These are phyloP conservation scores for Caenorhabditis sp. DNA, from an alignment of 2,888 invertebrate genomes.

Conservation along the genomic window DNA sequence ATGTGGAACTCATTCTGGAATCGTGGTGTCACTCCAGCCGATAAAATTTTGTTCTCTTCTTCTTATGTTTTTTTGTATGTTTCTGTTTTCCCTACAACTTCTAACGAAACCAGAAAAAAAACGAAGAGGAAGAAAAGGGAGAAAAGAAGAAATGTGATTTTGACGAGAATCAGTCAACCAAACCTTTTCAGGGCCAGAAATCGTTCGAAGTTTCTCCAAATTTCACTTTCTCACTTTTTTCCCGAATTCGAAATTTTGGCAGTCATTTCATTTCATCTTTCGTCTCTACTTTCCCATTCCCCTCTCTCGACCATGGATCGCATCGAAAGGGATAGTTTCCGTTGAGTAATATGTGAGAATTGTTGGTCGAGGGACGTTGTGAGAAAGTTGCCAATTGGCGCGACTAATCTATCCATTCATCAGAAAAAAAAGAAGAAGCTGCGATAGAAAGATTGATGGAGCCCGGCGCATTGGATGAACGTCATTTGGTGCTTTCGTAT, in stretches of 20 bases:
- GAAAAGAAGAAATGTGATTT: constrained; percentile 33
- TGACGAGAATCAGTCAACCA: constrained; percentile 36
- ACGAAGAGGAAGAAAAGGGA: not conserved
- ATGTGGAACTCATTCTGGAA: constrained; percentile 49
- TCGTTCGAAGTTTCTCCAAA: not conserved
- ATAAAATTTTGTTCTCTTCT: not conserved
- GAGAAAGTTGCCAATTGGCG: constrained; percentile 31
- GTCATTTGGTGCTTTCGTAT: constrained; percentile 57
- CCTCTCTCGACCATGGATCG: constrained; percentile 5
- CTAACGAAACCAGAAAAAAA: not conserved
- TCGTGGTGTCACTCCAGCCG: not conserved
- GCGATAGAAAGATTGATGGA: constrained; percentile 27
- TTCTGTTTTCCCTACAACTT: no score
- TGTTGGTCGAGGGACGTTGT: not conserved
- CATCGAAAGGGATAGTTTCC: constrained; percentile 17
- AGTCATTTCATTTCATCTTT: constrained; percentile 12
- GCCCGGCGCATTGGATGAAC: constrained; percentile 7
- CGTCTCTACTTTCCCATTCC: not conserved
- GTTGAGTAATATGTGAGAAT: constrained; percentile 2
- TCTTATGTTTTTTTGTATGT: constrained; percentile 1
- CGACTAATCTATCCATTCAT: constrained; percentile 24
- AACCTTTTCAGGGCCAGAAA: constrained; percentile 32
- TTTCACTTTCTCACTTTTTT: constrained; percentile 55
- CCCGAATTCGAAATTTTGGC: constrained; percentile 29
- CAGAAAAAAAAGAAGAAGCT: constrained; percentile 17